Conservation (phyloP, 2,797 vertebrate genomes). For the Phaenicophaeus curvirostris region DNA sequence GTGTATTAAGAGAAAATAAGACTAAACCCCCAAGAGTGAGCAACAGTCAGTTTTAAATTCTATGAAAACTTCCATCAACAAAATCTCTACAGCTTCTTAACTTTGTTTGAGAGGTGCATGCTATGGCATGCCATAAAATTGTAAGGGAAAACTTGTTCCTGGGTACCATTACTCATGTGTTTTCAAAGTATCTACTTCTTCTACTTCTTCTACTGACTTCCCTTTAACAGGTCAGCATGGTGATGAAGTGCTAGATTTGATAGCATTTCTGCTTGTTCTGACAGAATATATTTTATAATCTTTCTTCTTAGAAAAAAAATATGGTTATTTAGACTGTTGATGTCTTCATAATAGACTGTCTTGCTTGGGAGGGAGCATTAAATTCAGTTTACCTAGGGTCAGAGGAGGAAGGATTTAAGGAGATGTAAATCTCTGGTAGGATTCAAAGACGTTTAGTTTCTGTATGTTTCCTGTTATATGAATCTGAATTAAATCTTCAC, state of each 20-base stretch:
- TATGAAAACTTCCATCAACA: background rate
- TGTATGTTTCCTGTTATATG: background rate
- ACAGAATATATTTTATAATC: background rate
- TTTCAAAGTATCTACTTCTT: background rate
- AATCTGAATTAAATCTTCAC: background rate
- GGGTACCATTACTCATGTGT: background rate
- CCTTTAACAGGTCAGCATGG: background rate
- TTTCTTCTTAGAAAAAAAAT: background rate
- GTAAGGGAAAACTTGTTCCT: background rate
- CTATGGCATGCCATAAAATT: background rate
- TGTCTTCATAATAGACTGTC: background rate
- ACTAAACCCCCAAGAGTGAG: background rate
- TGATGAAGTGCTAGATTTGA: background rate
- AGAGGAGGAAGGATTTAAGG: background rate
- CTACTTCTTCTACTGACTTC: background rate
- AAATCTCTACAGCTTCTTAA: background rate
- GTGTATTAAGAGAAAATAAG: background rate
- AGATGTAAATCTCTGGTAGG: background rate
- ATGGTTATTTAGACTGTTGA: background rate
- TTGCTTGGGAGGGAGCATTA: background rate
- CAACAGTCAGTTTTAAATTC: background rate
- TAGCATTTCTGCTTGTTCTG: background rate
- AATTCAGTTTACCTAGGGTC: background rate
- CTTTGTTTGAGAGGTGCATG: background rate
- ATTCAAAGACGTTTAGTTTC: background rate